These are phyloP conservation scores for Gobio occitaniae DNA, from an alignment of 2,797 vertebrate genomes.

Conservation along the genomic window DNA sequence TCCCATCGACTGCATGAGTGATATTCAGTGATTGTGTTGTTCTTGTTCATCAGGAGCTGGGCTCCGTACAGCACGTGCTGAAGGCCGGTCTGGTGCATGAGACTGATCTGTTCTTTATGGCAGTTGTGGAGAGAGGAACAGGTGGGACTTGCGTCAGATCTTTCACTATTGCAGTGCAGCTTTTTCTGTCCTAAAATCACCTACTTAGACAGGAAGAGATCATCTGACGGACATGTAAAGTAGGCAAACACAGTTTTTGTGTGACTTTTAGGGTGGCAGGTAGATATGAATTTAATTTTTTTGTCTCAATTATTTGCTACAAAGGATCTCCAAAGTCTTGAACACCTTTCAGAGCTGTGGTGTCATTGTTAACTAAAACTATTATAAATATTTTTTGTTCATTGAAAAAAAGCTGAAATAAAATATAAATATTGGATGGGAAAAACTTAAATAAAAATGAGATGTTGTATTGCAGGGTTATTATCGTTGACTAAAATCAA, in stretches of 20 bases:
- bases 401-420: neutral
- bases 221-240: neutral
- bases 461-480: neutral
- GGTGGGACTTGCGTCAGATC: slow-evolving; percentile 74
- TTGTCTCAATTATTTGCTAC: neutral
- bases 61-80: slow-evolving; percentile 87
- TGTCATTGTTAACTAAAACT: neutral
- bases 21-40: neutral
- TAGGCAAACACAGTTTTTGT: neutral
- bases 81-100: slow-evolving; percentile 88
- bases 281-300: neutral
- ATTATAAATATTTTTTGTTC: neutral
- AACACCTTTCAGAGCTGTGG: neutral
- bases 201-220: neutral
- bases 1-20: too few relatives aligned
- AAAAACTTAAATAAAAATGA: neutral
- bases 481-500: neutral
- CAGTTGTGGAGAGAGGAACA: slow-evolving; percentile 93
- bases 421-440: neutral
- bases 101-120: slow-evolving; percentile 91
- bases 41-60: slow-evolving; percentile 76
- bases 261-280: neutral
- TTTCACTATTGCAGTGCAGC: neutral
- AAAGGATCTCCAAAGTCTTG: neutral
- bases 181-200: neutral